These are phyloP conservation scores for Lagorchestes hirsutus DNA, from an alignment of 2,797 vertebrate genomes.

Conservation along the genomic window DNA sequence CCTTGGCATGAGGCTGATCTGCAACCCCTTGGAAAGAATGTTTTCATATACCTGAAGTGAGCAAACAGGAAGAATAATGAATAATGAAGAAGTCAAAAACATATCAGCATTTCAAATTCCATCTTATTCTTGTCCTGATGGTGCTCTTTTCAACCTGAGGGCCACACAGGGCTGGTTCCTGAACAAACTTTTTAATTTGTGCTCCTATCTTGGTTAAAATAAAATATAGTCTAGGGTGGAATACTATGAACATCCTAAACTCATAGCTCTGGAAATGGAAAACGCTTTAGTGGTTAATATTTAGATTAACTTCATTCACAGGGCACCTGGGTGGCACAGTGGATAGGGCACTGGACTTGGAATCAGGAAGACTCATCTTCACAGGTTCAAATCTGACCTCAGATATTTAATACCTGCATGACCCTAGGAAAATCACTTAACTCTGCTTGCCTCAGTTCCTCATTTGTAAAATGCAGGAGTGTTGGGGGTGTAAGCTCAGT, in stretches of 20 bases:
- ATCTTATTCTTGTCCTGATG: not conserved
- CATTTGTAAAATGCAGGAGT: not conserved
- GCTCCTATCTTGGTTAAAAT: not conserved
- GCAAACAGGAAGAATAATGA: too few species aligned
- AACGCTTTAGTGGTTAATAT: not conserved
- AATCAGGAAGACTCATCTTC: not conserved
- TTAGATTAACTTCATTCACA: not conserved
- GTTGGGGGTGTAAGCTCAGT: too few species aligned
- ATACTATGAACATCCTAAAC: not conserved
- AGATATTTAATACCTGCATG: not conserved
- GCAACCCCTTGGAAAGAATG: not conserved
- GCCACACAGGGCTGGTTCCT: not conserved
- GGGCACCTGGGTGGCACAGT: not conserved
- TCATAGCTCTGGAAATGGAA: not conserved
- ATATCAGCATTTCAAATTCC: not conserved
- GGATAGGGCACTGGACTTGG: not conserved
- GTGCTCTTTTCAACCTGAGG: accelerated
- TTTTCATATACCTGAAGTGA: not conserved
- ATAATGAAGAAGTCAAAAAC: not conserved
- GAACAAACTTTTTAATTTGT: not conserved
- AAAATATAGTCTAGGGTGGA: not conserved
- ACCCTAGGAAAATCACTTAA: not conserved
- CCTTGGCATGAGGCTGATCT: not conserved
- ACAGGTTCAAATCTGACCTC: not conserved
- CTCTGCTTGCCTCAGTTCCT: not conserved